Evolutionary conservation across 2,113 vertebrate species (phyloP), one percentile per base, ranked within the genome.

Genomic region (Euleptes europaea): DNA sequence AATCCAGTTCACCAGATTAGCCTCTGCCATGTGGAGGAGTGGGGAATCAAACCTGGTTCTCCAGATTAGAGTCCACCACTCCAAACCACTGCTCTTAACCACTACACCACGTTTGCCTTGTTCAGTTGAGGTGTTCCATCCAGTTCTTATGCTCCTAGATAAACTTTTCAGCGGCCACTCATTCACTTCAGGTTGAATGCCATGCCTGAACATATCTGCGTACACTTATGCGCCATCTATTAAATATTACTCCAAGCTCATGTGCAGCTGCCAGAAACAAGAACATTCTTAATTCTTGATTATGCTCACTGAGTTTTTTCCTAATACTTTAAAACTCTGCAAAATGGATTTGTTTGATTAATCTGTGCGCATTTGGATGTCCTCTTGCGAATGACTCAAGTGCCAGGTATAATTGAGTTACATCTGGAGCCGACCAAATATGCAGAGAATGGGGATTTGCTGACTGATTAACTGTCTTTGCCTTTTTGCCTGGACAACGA

Each of bases 401-500:
- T 86, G 88, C 93, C 89, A 89, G 90, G 51, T 89, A 90, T 91
- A 95, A 95, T 88, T 90, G 93, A 95, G 90, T 88, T 94, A 85
- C 93, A 93, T 90, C 93, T 94, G 92, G 93, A 87, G 80, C 88
- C 82, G 78, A 89, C 90, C 84, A 70, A 90, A 88, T 90, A 89
- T 89, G 83, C 79, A 83, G 89, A 87, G 91, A 92, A 84, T 0
- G 85, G 93, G 90, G 90, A 95, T 93, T 93, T 92, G 75, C 88
- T 93, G 89, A 94, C 89, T 93, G 94, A 95, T 92, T 90, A 91
- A 88, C 90, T 93, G 76, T 91, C 80, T 93, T 72, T 93, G 85
- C 88, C 75, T 92, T 92, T 94, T 90, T 93, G 92, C 92, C 88
- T 91, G 89, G 85, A 90, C 78, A 76, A 88, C 91, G 86, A 92